phyloP scores from a whole-genome alignment of 2,888 invertebrate species.

The Ophraella communa region DNA sequence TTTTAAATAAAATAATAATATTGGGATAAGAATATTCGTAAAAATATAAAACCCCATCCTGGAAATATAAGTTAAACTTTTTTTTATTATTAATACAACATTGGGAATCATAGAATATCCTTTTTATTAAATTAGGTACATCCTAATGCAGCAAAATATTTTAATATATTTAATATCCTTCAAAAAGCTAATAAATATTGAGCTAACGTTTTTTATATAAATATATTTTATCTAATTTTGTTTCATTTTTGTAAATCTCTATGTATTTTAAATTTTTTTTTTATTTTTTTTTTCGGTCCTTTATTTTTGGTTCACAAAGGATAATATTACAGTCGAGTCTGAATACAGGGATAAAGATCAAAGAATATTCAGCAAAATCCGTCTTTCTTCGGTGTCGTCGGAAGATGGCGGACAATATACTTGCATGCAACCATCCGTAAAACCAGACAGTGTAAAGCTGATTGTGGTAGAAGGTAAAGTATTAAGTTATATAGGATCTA shows the following conservation, averaged over 20 bases:
- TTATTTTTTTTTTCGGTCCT: not conserved
- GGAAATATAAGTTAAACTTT: no score
- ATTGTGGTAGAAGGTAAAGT: conserved; percentile 70
- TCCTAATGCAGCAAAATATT: no score
- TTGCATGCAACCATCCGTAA: conserved; percentile 68
- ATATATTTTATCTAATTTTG: no score
- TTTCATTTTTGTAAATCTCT: not conserved
- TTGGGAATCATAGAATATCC: no score
- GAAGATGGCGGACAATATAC: conserved; percentile 69
- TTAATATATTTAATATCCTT: no score
- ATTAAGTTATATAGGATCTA: conserved; percentile 1
- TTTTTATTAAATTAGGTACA: no score
- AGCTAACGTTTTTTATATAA: no score
- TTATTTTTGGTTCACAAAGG: conserved; percentile 28
- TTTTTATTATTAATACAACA: no score
- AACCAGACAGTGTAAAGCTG: conserved; percentile 66
- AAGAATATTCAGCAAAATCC: conserved; percentile 66
- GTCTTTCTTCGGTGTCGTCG: conserved; percentile 65
- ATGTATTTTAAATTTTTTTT: not conserved
- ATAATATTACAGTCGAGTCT: conserved; percentile 63
- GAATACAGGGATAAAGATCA: conserved; percentile 64
- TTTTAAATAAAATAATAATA: no score
- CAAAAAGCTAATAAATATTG: no score
- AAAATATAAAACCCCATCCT: no score
- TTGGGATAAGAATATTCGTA: no score